Evolutionary conservation across 2,888 invertebrate species (phyloP), one percentile per base, ranked within the genome.

Genomic region (Rotaria socialis): DNA sequence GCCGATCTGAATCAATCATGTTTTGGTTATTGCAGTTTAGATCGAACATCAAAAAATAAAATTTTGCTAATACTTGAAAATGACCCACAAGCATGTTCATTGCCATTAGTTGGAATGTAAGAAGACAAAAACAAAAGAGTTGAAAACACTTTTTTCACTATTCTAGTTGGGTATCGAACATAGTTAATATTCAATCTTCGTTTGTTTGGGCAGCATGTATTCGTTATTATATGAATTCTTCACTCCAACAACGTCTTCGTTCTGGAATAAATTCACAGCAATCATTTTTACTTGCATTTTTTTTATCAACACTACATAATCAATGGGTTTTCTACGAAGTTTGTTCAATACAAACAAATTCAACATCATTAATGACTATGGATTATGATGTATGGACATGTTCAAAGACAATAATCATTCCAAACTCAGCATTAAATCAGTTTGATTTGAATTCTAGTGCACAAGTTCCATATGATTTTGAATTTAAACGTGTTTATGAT

Each of bases 91-190:
- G 89, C 89, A 55, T 88, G 88, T 22, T 89, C 88, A 86, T 88
- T 91, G 84, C 91, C 91, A 50, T 87, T 91, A 35, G 89, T 91
- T 85, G 91, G 91, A 85, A 90, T 91, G 91, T 91, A 89, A 90
- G 91, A 90, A 14, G 16, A 27, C n/a, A n/a, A 27, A 16, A 27
- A 27, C 27, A 27, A 27, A 27, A 10, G 14, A 11, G 27, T 50
- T 50, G 2, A 11, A 1, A 50, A 47, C 80, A 2, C 24, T 86
- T 22, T 87, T 84, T 35, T 35, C 89, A 35, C 35, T 24, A 75
- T 80, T 89, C 35, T 89, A 91, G 91, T 27, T 91, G 91, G 91
- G 88, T 91, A 56, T 90, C 90, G 87, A 91, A 91, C 41, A 89
- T 90, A 4, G 85, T 89, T 6, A 88, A 89, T 87, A 88, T 90